These are phyloP conservation scores for Calosoma granatense DNA, from an alignment of 1,140 invertebrate genomes.

Conservation along the genomic window DNA sequence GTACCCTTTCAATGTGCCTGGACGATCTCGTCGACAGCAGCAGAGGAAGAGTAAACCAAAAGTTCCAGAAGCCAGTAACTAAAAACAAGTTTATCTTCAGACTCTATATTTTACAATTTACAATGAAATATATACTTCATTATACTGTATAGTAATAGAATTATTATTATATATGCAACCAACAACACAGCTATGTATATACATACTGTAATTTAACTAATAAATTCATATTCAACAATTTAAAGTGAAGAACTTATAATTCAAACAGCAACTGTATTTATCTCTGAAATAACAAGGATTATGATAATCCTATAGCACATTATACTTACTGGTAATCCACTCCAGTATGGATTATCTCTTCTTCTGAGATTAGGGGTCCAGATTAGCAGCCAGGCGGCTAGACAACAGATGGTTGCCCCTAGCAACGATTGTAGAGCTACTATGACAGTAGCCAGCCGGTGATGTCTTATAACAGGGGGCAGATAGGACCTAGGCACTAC, in stretches of 20 bases:
- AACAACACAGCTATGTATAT: too few relatives aligned
- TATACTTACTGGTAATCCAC: slow-evolving; percentile 48
- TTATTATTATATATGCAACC: too few relatives aligned
- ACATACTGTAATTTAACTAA: too few relatives aligned
- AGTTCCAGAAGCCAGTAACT: slow-evolving; percentile 34
- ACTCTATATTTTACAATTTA: neutral
- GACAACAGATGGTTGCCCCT: slow-evolving; percentile 40
- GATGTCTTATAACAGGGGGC: slow-evolving; percentile 35
- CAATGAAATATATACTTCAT: neutral
- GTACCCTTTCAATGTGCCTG: slow-evolving; percentile 29
- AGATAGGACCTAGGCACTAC: slow-evolving; percentile 26
- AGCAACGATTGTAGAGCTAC: slow-evolving; percentile 44
- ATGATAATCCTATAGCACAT: neutral
- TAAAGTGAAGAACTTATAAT: too few relatives aligned
- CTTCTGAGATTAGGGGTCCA: slow-evolving; percentile 46
- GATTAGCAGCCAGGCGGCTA: slow-evolving; percentile 48
- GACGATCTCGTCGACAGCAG: slow-evolving; percentile 37
- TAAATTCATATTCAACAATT: too few relatives aligned
- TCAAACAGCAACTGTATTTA: too few relatives aligned
- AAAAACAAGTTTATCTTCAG: slow-evolving; percentile 10
- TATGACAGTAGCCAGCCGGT: slow-evolving; percentile 44
- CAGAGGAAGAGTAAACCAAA: slow-evolving; percentile 34
- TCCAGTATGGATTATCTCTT: slow-evolving; percentile 52
- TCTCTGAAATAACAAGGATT: neutral
- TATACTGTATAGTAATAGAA: too few relatives aligned